phyloP scores from a whole-genome alignment of 2,797 vertebrate species.

The Malacoraja senta region DNA sequence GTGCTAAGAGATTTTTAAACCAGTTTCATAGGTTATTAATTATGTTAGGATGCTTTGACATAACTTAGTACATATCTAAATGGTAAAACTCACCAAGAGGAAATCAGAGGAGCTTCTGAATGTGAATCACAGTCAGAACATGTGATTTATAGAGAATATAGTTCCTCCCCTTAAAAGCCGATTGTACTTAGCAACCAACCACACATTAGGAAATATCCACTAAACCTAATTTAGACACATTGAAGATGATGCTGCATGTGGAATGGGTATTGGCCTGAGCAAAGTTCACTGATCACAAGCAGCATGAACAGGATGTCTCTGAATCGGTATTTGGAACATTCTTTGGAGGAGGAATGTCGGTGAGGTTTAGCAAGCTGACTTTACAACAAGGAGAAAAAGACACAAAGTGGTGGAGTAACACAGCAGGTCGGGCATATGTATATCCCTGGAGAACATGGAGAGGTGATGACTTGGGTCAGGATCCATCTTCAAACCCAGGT shows the following conservation, averaged over 20 bases:
- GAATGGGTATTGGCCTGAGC: background rate
- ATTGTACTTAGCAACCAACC: background rate
- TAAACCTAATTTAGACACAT: background rate
- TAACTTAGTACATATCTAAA: background rate
- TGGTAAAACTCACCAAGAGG: background rate
- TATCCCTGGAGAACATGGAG: too few species aligned
- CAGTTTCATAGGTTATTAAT: background rate
- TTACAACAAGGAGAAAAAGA: background rate
- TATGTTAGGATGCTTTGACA: background rate
- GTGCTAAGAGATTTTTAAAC: background rate
- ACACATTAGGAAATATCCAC: background rate
- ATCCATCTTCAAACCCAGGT: too few species aligned
- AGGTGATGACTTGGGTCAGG: too few species aligned
- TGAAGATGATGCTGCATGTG: background rate
- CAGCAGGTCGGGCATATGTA: too few species aligned
- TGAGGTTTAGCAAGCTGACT: background rate
- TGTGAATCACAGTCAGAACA: background rate
- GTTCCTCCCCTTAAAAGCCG: background rate
- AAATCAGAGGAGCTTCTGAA: background rate
- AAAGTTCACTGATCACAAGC: background rate
- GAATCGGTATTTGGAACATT: background rate
- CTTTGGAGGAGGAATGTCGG: background rate
- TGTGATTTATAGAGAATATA: slow-evolving; percentile 20
- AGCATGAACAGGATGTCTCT: background rate
- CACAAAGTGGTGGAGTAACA: too few species aligned